These are phyloP conservation scores for Harpalus rufipes DNA, from an alignment of 2,888 invertebrate species.

Conservation along the genomic window DNA sequence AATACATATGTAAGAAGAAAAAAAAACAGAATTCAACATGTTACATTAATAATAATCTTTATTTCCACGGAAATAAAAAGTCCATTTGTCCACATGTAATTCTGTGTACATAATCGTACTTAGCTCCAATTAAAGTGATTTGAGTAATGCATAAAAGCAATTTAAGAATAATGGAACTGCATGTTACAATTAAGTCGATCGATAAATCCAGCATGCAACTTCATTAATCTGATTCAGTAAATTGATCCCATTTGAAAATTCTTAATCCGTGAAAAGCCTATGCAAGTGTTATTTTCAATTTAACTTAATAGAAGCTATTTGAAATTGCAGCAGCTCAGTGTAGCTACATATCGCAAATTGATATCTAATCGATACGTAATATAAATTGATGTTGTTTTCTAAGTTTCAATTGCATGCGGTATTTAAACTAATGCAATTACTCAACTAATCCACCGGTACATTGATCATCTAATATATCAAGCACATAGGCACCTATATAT, in stretches of 20 bases:
- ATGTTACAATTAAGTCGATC: slow-evolving; percentile 42
- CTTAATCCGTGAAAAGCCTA: slow-evolving; percentile 18
- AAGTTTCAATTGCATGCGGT: slow-evolving; percentile 33
- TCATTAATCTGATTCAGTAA: slow-evolving; percentile 40
- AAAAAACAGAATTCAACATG: too few relatives aligned
- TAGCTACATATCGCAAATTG: slow-evolving; percentile 11
- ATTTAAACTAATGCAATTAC: slow-evolving; percentile 44
- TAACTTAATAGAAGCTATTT: slow-evolving; percentile 9
- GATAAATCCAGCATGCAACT: slow-evolving; percentile 22
- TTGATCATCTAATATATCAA: slow-evolving; percentile 27
- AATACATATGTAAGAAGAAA: too few relatives aligned
- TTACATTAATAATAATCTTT: too few relatives aligned
- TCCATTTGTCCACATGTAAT: background rate
- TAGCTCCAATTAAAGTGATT: slow-evolving; percentile 31
- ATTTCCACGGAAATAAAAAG: background rate
- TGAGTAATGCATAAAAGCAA: slow-evolving; percentile 41
- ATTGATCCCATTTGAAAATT: slow-evolving; percentile 25
- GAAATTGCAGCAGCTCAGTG: background rate
- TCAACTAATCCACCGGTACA: slow-evolving; percentile 9
- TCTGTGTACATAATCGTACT: background rate
- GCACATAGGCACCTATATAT: slow-evolving; percentile 7
- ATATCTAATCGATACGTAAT: slow-evolving; percentile 24
- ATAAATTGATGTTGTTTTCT: slow-evolving; percentile 24
- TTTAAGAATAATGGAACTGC: slow-evolving; percentile 33
- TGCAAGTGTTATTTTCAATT: slow-evolving; percentile 44